A percentile compares a stretch with the other conserved stretches of the same genome.
Evolutionary conservation across 2,113 vertebrate species (phyloP).

Genomic region (Rousettus leschenaultii): DNA sequence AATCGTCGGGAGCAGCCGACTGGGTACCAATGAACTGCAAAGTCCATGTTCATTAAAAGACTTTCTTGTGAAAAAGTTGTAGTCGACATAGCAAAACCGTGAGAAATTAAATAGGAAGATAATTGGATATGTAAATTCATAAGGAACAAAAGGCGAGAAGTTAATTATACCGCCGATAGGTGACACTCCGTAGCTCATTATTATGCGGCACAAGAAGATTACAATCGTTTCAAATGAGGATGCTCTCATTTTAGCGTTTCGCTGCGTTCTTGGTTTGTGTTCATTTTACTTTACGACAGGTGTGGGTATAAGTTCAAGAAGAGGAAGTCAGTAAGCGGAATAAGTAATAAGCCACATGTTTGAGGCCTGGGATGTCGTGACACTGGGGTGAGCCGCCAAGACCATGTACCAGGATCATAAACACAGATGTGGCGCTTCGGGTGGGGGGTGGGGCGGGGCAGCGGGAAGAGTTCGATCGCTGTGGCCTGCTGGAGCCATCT

Average conservation of each 20-base stretch:
- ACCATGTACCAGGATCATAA: rapidly evolving
- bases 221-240: background rate
- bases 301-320: background rate
- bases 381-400: background rate
- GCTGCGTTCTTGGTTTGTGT: background rate
- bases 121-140: constrained; percentile 49
- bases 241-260: background rate
- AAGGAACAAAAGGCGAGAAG: constrained; percentile 43
- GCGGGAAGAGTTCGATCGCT: background rate
- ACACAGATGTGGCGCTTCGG: rapidly evolving
- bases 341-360: background rate
- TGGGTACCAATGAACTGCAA: background rate
- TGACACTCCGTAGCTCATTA: background rate
- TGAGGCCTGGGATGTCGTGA: background rate
- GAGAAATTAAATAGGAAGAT: constrained; percentile 57
- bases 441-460: too few species aligned
- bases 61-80: constrained; percentile 2
- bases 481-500: background rate
- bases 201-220: background rate
- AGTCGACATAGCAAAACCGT: constrained; percentile 28
- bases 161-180: background rate
- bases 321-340: background rate
- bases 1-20: background rate
- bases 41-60: background rate
- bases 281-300: background rate